These are phyloP conservation scores for Tortrix viridana DNA, from an alignment of 2,888 invertebrate genomes.

Conservation along the genomic window DNA sequence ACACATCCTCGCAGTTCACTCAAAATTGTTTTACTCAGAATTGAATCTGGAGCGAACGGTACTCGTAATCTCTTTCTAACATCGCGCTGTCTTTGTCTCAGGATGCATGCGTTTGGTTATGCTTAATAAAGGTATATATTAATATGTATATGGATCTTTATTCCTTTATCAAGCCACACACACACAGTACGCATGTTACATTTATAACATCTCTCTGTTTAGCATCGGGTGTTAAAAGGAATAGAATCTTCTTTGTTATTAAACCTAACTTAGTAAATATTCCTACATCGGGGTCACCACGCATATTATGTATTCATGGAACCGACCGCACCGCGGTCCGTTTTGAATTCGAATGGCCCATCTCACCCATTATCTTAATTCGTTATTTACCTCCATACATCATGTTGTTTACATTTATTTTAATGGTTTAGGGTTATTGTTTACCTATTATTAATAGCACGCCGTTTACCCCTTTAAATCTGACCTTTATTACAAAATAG, in stretches of 20 bases:
- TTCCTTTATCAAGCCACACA: background rate
- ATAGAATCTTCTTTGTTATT: too few relatives aligned
- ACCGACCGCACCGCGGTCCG: slow-evolving; percentile 3
- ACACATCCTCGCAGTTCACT: slow-evolving; percentile 13
- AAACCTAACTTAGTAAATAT: background rate
- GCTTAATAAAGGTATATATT: background rate
- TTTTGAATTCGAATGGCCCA: slow-evolving; percentile 5
- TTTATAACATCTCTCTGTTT: too few relatives aligned
- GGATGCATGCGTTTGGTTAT: background rate
- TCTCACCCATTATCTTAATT: slow-evolving; percentile 18
- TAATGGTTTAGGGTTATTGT: background rate
- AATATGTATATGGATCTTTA: background rate
- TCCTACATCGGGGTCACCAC: slow-evolving; percentile 2
- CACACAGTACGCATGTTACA: too few relatives aligned
- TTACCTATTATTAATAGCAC: slow-evolving; percentile 1
- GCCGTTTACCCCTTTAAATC: background rate
- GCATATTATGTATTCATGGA: slow-evolving; percentile 13
- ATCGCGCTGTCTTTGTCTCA: background rate
- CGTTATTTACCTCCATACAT: slow-evolving; percentile 8
- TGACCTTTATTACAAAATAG: too few relatives aligned
- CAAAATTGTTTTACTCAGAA: slow-evolving; percentile 31
- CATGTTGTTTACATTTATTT: slow-evolving; percentile 10
- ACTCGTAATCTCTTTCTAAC: slow-evolving; percentile 6
- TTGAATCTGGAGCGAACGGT: slow-evolving; percentile 27
- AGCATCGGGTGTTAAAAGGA: too few relatives aligned